phyloP scores from a whole-genome alignment of 2,113 vertebrate genomes.

The Malurus elegans region DNA sequence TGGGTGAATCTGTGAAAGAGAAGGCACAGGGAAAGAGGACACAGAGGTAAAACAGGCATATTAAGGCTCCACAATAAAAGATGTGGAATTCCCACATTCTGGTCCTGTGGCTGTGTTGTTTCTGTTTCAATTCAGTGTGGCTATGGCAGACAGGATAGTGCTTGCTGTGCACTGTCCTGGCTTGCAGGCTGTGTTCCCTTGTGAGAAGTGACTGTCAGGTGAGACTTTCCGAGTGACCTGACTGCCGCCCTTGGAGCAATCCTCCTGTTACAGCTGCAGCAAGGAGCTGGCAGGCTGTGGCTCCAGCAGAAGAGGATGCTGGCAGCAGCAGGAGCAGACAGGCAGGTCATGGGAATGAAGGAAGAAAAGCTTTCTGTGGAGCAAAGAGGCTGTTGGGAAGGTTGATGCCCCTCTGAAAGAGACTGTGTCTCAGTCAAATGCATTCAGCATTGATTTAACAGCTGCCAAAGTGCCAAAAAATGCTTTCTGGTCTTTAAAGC shows the following conservation, averaged over 20 bases:
- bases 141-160: fast-evolving
- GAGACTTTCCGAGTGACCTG: fast-evolving
- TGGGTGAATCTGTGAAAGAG: neutral
- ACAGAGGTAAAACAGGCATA: neutral
- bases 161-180: neutral
- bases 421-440: neutral
- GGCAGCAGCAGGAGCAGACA: neutral
- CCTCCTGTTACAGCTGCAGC: neutral
- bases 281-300: neutral
- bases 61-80: neutral
- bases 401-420: neutral
- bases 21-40: neutral
- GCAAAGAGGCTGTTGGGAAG: neutral
- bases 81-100: neutral
- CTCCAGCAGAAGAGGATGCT: neutral
- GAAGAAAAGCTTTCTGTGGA: neutral
- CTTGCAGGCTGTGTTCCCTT: neutral
- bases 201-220: neutral
- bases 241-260: neutral
- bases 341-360: neutral
- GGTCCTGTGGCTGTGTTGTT: neutral
- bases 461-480: neutral
- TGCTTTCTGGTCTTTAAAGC: neutral
- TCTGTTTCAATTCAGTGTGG: neutral
- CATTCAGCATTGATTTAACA: neutral